A percentile compares a stretch with the other conserved stretches of the same genome.
Evolutionary conservation across 2,797 vertebrate genomes (phyloP).

Genomic region (Ibycter americanus): DNA sequence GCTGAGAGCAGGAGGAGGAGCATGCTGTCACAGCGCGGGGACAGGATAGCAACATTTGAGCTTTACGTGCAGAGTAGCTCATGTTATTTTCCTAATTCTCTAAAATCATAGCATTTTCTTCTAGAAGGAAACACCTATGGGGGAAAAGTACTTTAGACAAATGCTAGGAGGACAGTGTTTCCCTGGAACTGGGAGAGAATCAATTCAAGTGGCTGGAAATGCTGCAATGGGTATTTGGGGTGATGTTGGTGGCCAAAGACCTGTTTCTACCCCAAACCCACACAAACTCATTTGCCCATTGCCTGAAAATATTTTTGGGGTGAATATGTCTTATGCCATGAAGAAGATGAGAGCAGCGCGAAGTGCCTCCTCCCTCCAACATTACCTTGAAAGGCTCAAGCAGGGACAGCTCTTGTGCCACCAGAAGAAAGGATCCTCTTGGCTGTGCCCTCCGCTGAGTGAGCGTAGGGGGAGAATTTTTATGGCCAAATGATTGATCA

Average conservation of each 20-base stretch:
- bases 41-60: background rate
- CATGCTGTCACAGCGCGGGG: accelerated
- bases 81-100: background rate
- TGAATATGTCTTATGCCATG: background rate
- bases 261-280: background rate
- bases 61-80: accelerated
- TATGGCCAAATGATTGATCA: background rate
- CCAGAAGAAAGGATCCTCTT: accelerated
- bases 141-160: background rate
- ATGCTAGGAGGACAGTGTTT: background rate
- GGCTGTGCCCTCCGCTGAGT: accelerated
- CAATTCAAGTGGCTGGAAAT: background rate
- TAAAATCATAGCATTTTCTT: background rate
- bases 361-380: background rate
- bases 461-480: accelerated
- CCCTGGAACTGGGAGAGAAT: background rate
- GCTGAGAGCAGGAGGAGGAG: no score
- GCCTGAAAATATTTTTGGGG: background rate
- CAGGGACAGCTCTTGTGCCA: background rate
- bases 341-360: background rate
- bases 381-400: background rate
- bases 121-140: background rate
- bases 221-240: background rate
- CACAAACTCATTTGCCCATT: background rate
- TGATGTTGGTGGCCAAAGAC: background rate